Base-by-base conservation (phyloP, 2,888 invertebrate species). In the Temnothorax rugatulus region DNA sequence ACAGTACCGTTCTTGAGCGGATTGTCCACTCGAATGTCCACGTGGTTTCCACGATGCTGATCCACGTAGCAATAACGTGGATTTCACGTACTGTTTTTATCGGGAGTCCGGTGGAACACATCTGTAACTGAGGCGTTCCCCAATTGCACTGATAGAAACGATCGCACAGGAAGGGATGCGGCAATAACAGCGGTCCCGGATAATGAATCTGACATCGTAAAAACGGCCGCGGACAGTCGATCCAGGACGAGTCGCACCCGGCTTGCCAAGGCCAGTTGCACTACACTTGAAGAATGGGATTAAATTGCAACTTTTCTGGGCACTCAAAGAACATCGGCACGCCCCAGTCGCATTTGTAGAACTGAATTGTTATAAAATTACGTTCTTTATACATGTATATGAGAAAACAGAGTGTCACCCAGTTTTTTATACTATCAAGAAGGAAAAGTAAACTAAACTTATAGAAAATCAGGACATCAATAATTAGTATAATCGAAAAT, bases 191-290 rank as follows among this genome's bases (percentile, higher is more conserved):
- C 9, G 38, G 29, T 15, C 11, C 44, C 21, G 47, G n/a, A 21
- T 75, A n/a, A 11, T 34, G 15, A 21, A 8, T 21, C 15, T 47
- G 34, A 11, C 61, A 75, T 75, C 15, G 75, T 21, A 61, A 47
- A 61, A 63, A 63, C 1, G 75, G 47, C 4, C 75, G 47, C 11
- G 75, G 75, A 5, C 75, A 75, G 47, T 9, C n/a, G 15, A 61
- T 44, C 61, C 47, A 21, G 34, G 75, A 15, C 7, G 34, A 63
- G 5, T 75, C 18, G 38, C 90, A 90, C 2, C 73, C 63, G 0
- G 85, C 88, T 0, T 85, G 83, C 69, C 63, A 50, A 0, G 90
- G 89, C 87, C 87, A 90, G 41, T 88, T 89, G 21, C 91, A n/a
- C n/a, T n/a, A 91, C 7, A 81, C 77, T 71, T 91, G 87, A 4